Evolutionary conservation across 2,888 invertebrate species (phyloP), one percentile per base, ranked within the genome.

Genomic region (Antheraea assamensis): DNA sequence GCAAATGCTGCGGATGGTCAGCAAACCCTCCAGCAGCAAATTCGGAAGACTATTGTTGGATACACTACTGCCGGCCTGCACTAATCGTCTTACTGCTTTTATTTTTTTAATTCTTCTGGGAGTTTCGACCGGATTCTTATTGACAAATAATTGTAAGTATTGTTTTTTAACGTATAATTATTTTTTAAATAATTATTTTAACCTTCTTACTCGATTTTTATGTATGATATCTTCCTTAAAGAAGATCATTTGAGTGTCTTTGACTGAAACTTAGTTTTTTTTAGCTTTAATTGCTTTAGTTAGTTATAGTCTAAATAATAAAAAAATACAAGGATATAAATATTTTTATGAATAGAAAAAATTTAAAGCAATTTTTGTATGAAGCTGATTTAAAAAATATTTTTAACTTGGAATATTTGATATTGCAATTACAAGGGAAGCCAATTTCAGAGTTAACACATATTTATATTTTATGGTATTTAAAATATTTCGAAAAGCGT

Each of bases 61-160:
- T 93, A 77, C 92, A 95, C 78, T 95, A 95, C 85, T 95, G 95
- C 84, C 92, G 94, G 78, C 95, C 95, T 21, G 94, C 95, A 19
- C 86, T 95, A 66, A 95, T 95, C 81, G 91, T 95, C 58, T 86
- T 95, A 73, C 87, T 95, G 74, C 88, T 95, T 76, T 88, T 95
- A 78, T 93, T 95, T 90, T 95, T 89, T 87, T 95, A 84, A 92
- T 95, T 78, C 87, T 95, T 83, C 91, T 95, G 88, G 95, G 95
- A 77, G 93, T 95, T 77, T 93, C 95, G 81, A 95, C 95, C 85
- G 95, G 95, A 86, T 94, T 95, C 81, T 89, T 95, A 87, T 88
- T 95, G 85, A 95, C 95, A 83, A 95, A 95, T 89, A 95, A 95
- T 87, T 95, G 95, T 95, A 86, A 95, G 95, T 95, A 91, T 78